Base-by-base conservation (phyloP, 2,797 vertebrate species). In the Aselliscus stoliczkanus region DNA sequence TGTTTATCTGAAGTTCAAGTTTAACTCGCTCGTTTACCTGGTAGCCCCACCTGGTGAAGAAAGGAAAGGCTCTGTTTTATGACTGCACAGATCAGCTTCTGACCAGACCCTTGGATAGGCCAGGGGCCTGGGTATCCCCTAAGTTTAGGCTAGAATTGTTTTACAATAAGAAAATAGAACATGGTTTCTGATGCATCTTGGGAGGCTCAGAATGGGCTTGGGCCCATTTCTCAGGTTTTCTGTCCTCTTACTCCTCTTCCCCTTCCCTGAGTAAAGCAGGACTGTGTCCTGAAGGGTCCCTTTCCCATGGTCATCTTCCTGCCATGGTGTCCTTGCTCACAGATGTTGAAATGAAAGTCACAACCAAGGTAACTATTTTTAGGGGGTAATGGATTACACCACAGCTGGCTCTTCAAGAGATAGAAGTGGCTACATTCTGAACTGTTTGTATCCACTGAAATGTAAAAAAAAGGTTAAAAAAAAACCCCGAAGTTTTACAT, bases 401-500 rank as follows among this genome's bases (percentile, higher is more conserved):
- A 47, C 92, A 93, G 70, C 81, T 90, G 65, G n/a, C 54, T 83
- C 80, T 95, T 93, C n/a, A 90, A 79, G 75, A 54, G 58, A 94
- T 4, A 54, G 44, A 60, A 94, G 69, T 75, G 67, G 34, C 1
- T 1, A 23, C 27, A 44, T 1, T 89, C 96, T 85, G 67, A 54
- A 4, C 0, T 44, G 62, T 95, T 95, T 87, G 47, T 88, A 93
- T 31, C 90, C 4, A 23, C 91, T 96, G 64, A 96, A 97, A 96
- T 72, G 95, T 47, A 56, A 92, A 90, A 44, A 62, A 14, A 14
- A 14, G 42, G 5, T 31, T 13, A 44, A 27, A 44, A 31, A 20
- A 34, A 76, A 79, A 89, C 73, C 47, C 52, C n/a, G n/a, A 90
- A 90, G 58, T 86, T 96, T 95, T 97, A 92, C 95, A 88, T 98